A percentile compares a stretch with the other conserved stretches of the same genome.
These are phyloP conservation scores for Synanthedon formicaeformis DNA, from an alignment of 2,888 invertebrate genomes.

Conservation along the genomic window DNA sequence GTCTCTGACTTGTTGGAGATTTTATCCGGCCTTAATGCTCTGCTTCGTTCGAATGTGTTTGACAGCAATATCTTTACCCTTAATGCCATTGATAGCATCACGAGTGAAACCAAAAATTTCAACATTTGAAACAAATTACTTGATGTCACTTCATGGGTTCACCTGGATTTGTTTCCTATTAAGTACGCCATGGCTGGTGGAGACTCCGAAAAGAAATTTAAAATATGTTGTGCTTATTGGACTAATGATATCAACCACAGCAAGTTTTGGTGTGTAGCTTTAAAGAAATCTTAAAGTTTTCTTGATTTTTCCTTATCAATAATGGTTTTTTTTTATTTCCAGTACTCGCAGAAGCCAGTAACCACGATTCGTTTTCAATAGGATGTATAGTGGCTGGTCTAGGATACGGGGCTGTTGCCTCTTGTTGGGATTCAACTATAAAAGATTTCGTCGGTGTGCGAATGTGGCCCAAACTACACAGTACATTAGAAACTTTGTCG, in stretches of 20 bases:
- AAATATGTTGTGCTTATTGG: conserved; percentile 49
- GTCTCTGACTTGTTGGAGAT: conserved; percentile 54
- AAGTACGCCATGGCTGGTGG: conserved; percentile 54
- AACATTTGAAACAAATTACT: conserved; percentile 45
- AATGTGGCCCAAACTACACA: conserved; percentile 61
- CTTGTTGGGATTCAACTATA: conserved; percentile 55
- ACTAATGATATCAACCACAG: conserved; percentile 37
- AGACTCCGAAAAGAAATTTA: conserved; percentile 55
- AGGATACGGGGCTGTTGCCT: conserved; percentile 59
- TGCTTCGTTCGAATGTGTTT: conserved; percentile 44
- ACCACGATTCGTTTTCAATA: conserved; percentile 57
- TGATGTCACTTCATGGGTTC: conserved; percentile 55
- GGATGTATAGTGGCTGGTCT: conserved; percentile 63
- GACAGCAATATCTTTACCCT: conserved; percentile 38
- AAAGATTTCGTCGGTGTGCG: conserved; percentile 60
- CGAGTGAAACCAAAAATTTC: conserved; percentile 46
- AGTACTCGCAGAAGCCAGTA: conserved; percentile 47
- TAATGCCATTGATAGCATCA: conserved; percentile 47
- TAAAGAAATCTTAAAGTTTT: neutral
- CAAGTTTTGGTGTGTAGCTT: conserved; percentile 46
- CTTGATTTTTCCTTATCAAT: conserved; percentile 1
- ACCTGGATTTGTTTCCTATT: conserved; percentile 61
- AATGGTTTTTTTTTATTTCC: conserved; percentile 15
- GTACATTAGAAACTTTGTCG: conserved; percentile 55
- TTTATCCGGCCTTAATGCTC: conserved; percentile 56